phyloP scores from a whole-genome alignment of 2,113 vertebrate genomes.

The Halichoerus grypus region DNA sequence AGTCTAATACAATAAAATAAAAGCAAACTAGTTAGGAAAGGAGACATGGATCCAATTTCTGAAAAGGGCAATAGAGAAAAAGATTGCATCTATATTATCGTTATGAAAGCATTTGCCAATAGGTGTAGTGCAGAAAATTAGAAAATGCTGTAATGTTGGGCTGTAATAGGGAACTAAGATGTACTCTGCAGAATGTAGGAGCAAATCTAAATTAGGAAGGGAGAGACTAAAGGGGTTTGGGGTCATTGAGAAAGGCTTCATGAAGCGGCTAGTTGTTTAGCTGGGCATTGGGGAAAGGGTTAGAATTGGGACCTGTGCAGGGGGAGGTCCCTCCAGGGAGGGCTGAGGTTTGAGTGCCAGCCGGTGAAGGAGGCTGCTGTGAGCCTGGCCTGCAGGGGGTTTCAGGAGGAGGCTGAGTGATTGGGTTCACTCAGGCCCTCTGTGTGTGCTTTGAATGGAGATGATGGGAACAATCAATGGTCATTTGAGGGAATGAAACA shows the following conservation, averaged over 20 bases:
- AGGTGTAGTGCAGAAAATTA: background rate
- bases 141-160: background rate
- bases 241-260: background rate
- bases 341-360: background rate
- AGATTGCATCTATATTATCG: background rate
- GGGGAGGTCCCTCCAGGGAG: background rate
- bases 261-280: background rate
- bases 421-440: slow-evolving; percentile 68
- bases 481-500: slow-evolving; percentile 71
- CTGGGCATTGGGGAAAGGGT: background rate
- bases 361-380: background rate
- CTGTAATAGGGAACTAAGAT: background rate
- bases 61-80: slow-evolving; percentile 27
- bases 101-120: background rate
- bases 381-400: background rate
- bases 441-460: background rate
- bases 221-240: background rate
- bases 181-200: background rate
- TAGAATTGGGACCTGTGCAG: background rate
- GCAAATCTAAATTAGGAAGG: slow-evolving; percentile 17
- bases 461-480: slow-evolving; percentile 74
- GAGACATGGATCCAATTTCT: background rate
- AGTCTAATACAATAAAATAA: slow-evolving; percentile 3
- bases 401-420: slow-evolving; percentile 41
- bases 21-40: slow-evolving; percentile 32